A percentile compares a stretch with the other conserved stretches of the same genome.
phyloP scores from a whole-genome alignment of 2,888 invertebrate species.

The Oscheius sp. region DNA sequence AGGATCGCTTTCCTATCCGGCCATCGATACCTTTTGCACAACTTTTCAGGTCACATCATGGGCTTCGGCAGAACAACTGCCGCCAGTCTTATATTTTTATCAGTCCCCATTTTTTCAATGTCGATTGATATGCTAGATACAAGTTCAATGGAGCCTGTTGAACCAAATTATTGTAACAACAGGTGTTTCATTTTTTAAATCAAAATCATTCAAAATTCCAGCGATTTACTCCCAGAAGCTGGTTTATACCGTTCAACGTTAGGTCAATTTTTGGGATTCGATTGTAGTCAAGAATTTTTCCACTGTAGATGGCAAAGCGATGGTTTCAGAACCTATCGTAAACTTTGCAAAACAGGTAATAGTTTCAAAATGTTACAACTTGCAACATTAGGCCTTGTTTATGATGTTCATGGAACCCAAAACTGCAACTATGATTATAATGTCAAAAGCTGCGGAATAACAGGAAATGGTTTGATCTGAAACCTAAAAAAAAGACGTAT shows the following conservation, averaged over 20 bases:
- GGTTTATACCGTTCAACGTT: constrained; percentile 61
- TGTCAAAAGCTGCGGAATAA: constrained; percentile 63
- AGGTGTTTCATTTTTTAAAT: constrained; percentile 47
- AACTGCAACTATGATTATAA: constrained; percentile 70
- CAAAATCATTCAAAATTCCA: constrained; percentile 32
- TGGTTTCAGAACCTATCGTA: constrained; percentile 67
- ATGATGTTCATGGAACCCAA: constrained; percentile 68
- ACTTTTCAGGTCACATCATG: constrained; percentile 5
- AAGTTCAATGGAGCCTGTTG: constrained; percentile 46
- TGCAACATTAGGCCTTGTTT: constrained; percentile 59
- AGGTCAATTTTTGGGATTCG: constrained; percentile 69
- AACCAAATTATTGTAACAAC: constrained; percentile 65
- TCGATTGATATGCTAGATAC: constrained; percentile 46
- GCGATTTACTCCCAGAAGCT: constrained; percentile 51
- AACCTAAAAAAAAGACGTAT: background rate
- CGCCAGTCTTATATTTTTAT: constrained; percentile 7
- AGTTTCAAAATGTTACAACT: background rate
- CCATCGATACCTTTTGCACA: background rate
- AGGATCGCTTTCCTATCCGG: background rate
- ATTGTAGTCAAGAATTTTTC: constrained; percentile 67
- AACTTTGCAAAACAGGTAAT: constrained; percentile 58
- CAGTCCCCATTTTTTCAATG: constrained; percentile 7
- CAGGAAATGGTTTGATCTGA: constrained; percentile 17
- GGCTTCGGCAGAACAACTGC: background rate
- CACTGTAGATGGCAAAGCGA: constrained; percentile 69